These are phyloP conservation scores for Lepeophtheirus salmonis DNA, from an alignment of 1,140 invertebrate genomes.

Conservation along the genomic window DNA sequence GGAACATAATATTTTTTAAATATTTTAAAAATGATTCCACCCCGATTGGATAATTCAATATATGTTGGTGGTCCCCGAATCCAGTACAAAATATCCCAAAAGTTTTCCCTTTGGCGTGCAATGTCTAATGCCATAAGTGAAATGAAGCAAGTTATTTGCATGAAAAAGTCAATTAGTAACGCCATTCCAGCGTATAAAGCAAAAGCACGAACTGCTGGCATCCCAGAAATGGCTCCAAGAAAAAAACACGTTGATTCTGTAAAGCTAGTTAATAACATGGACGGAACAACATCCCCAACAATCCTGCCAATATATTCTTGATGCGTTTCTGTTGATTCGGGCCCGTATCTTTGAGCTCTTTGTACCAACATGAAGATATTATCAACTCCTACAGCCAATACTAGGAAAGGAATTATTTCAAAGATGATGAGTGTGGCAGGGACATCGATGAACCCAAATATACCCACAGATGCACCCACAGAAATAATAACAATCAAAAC, in stretches of 20 bases:
- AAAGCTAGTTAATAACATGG: not conserved
- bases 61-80: too few species aligned
- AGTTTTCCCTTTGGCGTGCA: slow-evolving; percentile 28
- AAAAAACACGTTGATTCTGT: not conserved
- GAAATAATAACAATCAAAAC: slow-evolving; percentile 60
- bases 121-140: slow-evolving; percentile 39
- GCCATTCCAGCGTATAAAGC: slow-evolving; percentile 41
- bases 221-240: slow-evolving; percentile 37
- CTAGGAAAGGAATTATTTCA: slow-evolving; percentile 73
- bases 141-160: slow-evolving; percentile 42
- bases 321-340: not conserved
- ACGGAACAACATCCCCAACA: not conserved
- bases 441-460: slow-evolving; percentile 57
- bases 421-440: slow-evolving; percentile 66
- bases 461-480: slow-evolving; percentile 53
- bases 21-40: slow-evolving; percentile 22
- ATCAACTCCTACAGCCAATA: slow-evolving; percentile 78
- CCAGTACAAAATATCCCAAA: slow-evolving; percentile 34
- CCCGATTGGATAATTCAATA: too few species aligned
- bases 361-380: slow-evolving; percentile 52
- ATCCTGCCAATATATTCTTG: not conserved
- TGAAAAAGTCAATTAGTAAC: slow-evolving; percentile 39
- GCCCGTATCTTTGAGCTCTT: not conserved
- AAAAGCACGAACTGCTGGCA: slow-evolving; percentile 42
- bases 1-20: slow-evolving; percentile 35